A percentile compares a stretch with the other conserved stretches of the same genome.
These are phyloP conservation scores for Hystrix cristata DNA, from an alignment of 2,113 vertebrate genomes.

Conservation along the genomic window DNA sequence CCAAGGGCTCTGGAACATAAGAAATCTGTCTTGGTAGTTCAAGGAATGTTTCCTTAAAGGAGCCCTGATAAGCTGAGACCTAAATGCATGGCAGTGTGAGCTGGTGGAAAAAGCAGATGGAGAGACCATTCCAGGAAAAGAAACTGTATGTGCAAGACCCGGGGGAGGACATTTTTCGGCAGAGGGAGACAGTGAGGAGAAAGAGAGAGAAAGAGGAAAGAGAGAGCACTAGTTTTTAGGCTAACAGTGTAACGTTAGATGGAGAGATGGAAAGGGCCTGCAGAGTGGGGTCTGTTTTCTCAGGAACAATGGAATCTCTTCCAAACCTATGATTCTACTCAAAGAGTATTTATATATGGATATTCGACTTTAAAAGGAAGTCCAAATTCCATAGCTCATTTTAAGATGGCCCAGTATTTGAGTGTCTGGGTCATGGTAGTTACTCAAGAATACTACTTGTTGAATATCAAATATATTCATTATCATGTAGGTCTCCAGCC, in stretches of 20 bases:
- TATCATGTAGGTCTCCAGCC: not conserved
- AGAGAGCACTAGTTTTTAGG: not conserved
- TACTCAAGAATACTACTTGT: not conserved
- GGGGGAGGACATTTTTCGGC: not conserved
- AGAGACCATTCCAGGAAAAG: not conserved
- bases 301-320: not conserved
- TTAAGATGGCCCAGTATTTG: not conserved
- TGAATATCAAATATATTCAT: not conserved
- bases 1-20: not conserved
- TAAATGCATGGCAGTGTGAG: not conserved
- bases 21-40: not conserved
- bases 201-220: not conserved
- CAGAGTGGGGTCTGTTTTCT: not conserved
- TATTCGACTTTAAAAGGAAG: not conserved
- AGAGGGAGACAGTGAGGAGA: not conserved
- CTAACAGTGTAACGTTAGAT: not conserved
- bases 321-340: slow-evolving; percentile 24
- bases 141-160: not conserved
- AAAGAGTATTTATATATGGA: not conserved
- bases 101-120: not conserved
- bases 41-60: not conserved
- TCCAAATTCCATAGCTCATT: not conserved
- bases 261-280: not conserved
- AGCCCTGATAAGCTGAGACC: not conserved
- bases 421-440: not conserved